phyloP scores from a whole-genome alignment of 1,140 invertebrate genomes.

The Calephelis nemesis region DNA sequence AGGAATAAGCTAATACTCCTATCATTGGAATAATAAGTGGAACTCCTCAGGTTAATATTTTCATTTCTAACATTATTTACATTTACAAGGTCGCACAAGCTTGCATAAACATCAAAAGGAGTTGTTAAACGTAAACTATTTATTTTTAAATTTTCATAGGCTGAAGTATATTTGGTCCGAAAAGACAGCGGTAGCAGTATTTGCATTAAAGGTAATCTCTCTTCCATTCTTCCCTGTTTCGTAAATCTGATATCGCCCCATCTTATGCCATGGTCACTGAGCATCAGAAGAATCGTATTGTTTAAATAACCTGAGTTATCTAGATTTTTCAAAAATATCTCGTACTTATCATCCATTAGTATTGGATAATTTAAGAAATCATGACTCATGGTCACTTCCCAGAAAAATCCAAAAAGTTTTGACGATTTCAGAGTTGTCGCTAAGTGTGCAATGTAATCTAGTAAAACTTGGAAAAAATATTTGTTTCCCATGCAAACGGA shows the following conservation, averaged over 20 bases:
- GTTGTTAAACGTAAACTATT: constrained; percentile 91
- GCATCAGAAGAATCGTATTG: constrained; percentile 86
- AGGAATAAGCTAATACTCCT: constrained; percentile 89
- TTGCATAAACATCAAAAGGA: constrained; percentile 90
- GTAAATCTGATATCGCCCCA: constrained; percentile 87
- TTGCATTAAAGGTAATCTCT: constrained; percentile 91
- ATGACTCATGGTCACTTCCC: constrained; percentile 88
- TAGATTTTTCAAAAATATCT: no score
- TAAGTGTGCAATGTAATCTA: constrained; percentile 82
- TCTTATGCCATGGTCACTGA: constrained; percentile 96
- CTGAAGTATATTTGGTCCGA: constrained; percentile 80
- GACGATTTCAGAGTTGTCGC: constrained; percentile 66
- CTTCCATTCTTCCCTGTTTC: constrained; percentile 92
- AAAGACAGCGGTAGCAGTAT: constrained; percentile 88
- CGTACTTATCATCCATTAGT: no score
- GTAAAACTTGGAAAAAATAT: constrained; percentile 79
- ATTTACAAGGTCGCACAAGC: constrained; percentile 65
- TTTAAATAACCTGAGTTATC: constrained; percentile 79
- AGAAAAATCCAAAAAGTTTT: constrained; percentile 82
- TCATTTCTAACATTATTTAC: constrained; percentile 53
- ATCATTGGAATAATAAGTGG: constrained; percentile 38
- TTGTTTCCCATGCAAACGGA: constrained; percentile 83
- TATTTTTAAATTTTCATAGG: constrained; percentile 82
- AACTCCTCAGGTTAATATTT: constrained; percentile 45
- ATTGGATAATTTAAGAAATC: constrained; percentile 85